Evolutionary conservation across 2,113 vertebrate species (phyloP).

Genomic region (Holacanthus passer): DNA sequence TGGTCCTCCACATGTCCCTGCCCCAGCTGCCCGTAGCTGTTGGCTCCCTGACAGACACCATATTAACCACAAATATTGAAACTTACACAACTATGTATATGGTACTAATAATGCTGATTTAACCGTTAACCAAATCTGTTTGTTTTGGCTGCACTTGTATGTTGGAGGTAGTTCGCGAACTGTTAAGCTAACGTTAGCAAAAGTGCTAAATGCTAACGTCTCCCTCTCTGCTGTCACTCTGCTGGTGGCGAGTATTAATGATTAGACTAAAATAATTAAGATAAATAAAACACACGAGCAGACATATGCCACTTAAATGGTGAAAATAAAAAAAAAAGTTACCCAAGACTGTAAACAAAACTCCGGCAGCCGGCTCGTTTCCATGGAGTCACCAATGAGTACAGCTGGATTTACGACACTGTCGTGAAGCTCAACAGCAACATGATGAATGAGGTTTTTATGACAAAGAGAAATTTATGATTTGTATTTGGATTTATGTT

Average conservation of each 20-base stretch:
- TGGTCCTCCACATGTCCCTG: conserved; percentile 89
- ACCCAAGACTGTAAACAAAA: conserved; percentile 80
- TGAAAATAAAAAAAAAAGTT: conserved; percentile 48
- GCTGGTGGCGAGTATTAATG: background rate
- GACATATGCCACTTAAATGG: background rate
- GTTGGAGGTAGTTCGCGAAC: background rate
- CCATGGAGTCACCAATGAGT: conserved; percentile 62
- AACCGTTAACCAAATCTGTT: background rate
- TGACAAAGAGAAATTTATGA: no score
- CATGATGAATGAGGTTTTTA: no score
- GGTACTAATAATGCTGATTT: accelerated
- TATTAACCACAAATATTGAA: background rate
- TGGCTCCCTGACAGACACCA: conserved; percentile 87
- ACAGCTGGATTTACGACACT: conserved; percentile 59
- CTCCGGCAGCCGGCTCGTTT: conserved; percentile 45
- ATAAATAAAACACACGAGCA: background rate
- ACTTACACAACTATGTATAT: background rate
- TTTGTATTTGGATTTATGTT: no score
- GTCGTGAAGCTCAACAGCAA: conserved; percentile 71
- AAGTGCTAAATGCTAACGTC: background rate
- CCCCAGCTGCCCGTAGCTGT: conserved; percentile 95
- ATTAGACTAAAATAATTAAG: no score
- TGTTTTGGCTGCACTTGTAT: background rate
- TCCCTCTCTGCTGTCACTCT: no score
- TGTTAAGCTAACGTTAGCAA: conserved; percentile 44